phyloP scores from a whole-genome alignment of 2,797 vertebrate species.

The Hafferia zeledoni region DNA sequence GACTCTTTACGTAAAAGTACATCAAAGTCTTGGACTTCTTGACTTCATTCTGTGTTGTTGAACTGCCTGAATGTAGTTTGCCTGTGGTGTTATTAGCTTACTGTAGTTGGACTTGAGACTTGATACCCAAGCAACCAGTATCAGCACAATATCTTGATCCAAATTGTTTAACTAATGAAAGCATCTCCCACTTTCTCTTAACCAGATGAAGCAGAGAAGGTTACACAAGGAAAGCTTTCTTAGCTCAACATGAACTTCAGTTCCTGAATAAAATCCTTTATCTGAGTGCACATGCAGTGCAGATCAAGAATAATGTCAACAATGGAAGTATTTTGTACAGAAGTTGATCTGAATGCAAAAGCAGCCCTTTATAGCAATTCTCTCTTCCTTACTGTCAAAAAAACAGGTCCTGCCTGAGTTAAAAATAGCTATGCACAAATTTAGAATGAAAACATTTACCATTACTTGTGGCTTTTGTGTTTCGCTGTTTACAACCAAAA shows the following conservation, averaged over 20 bases:
- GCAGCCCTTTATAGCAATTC: not conserved
- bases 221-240: not conserved
- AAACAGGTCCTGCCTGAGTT: not conserved
- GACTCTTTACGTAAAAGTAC: not conserved
- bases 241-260: not conserved
- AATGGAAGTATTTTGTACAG: not conserved
- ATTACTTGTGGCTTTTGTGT: conserved; percentile 35
- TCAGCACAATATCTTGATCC: not conserved
- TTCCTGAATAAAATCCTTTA: not conserved
- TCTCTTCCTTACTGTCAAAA: not conserved
- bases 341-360: not conserved
- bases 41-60: not conserved
- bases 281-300: fast-evolving
- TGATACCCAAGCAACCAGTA: not conserved
- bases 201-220: not conserved
- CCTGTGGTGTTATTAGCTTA: not conserved
- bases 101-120: not conserved
- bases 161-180: not conserved
- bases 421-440: not conserved
- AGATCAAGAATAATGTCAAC: not conserved
- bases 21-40: conserved; percentile 10
- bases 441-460: conserved; percentile 27
- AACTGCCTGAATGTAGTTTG: not conserved
- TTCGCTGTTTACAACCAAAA: conserved; percentile 61
- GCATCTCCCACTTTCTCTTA: not conserved